Evolutionary conservation across 2,888 invertebrate species (phyloP), one percentile per base, ranked within the genome.

Genomic region (Callimorpha dominula): DNA sequence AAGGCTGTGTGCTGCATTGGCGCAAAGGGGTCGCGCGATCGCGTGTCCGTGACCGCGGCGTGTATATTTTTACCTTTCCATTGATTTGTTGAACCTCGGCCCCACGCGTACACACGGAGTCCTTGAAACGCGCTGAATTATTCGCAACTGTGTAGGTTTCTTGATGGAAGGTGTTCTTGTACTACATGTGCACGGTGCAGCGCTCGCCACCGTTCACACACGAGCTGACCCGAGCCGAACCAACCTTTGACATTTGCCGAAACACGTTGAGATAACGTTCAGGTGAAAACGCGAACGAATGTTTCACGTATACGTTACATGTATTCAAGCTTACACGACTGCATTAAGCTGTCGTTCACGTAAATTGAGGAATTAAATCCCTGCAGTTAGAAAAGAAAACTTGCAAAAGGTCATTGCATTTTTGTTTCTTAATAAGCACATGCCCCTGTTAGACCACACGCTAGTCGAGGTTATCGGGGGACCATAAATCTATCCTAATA

Each of bases 121-220:
- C 81, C 81, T 84, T 78, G 80, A 78, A 76, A 62, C 78, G 64
- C 68, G 75, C 80, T 84, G 72, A 82, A 85, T 85, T 74, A 85
- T 85, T 83, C 70, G 81, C 75, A 46, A 73, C 57, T 68, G 43
- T 31, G 49, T 62, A 9, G 7, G 20, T 31, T 31, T 31, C 31
- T 31, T 31, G 31, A 31, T 31, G 1, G 31, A 31, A 31, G 31
- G 31, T 31, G 31, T 31, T 1, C 31, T 1, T 31, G 31, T 31
- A 31, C 1, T 31, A 40, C 50, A 63, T 40, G 15, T 17, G 11
- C 12, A 31, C 65, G 31, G 40, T 42, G 46, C 64, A 20, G 17
- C 7, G 43, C 46, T n/a, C 20, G 43, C 46, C 64, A 15, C 42
- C 42, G 15, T 6, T 31, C 17, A 15, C 65, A 15, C 49, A 15